These are phyloP conservation scores for Mormoops blainvillei DNA, from an alignment of 2,113 vertebrate genomes.

Conservation along the genomic window DNA sequence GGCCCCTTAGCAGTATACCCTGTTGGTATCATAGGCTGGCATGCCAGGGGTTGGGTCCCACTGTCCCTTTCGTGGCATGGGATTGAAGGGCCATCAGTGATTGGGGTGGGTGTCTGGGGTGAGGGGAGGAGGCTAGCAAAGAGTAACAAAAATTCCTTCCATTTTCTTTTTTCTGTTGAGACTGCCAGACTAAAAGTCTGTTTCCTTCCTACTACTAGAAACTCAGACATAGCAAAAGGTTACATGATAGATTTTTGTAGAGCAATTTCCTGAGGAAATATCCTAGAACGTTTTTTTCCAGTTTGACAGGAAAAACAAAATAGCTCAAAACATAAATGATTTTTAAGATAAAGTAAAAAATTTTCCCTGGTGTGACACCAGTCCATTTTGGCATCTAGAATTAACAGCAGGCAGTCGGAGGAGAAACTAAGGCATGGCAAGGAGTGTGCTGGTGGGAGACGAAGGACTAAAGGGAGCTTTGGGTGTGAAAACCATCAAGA, in stretches of 20 bases:
- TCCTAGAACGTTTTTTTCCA: neutral
- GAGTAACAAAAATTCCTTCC: neutral
- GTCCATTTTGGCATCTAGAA: neutral
- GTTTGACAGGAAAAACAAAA: neutral
- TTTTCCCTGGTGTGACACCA: neutral
- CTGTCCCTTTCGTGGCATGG: neutral
- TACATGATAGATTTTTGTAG: neutral
- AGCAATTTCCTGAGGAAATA: neutral
- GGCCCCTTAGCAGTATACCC: neutral
- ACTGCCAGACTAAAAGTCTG: neutral
- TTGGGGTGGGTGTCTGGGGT: too few species aligned
- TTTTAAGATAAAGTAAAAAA: neutral
- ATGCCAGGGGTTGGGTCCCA: too few species aligned
- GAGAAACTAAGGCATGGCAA: too few species aligned
- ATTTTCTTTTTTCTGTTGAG: neutral
- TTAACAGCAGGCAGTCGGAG: neutral
- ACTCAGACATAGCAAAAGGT: neutral
- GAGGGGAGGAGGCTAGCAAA: neutral
- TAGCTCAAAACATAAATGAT: neutral
- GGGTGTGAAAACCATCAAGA: neutral
- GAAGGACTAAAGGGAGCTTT: neutral
- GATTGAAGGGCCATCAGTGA: neutral
- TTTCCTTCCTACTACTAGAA: neutral
- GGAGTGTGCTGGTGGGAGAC: neutral
- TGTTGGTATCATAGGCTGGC: neutral